Evolutionary conservation across 2,797 vertebrate genomes (phyloP), one percentile per base, ranked within the genome.

Genomic region (Nyctibius grandis): DNA sequence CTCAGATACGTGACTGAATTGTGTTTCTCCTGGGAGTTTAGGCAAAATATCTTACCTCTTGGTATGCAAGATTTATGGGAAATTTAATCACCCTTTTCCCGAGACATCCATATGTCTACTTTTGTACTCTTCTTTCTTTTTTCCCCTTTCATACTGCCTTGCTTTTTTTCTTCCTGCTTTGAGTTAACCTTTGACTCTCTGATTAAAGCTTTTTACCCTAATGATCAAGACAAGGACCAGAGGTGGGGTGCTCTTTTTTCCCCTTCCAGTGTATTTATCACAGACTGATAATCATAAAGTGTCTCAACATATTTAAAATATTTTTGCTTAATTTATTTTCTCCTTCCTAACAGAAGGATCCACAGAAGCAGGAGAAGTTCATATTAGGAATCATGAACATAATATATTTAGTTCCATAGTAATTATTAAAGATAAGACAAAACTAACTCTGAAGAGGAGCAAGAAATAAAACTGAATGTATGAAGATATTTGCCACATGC

Each of bases 21-120:
- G 94, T 96, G 93, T 60, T 91, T 48, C 96, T 80, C 77, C 45
- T 68, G 94, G 93, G 96, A 85, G 56, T 88, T 87, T 61, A 82
- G 88, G 85, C 88, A 95, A 94, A 96, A 93, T 80, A 91, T 95
- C 94, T 90, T 87, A 74, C 70, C 59, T 88, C 89, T 95, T 87
- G 95, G 91, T 95, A 90, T 95, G 94, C 83, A 76, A 79, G 96
- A 96, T 97, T 96, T 94, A 95, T 70, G 85, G 85, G 80, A 70
- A 89, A 57, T 85, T 67, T 96, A 96, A 95, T 95, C 91, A 33
- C 86, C 53, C 84, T 91, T 93, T 76, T 96, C 95, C 94, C 96
- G 70, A 94, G 93, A 73, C 85, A 75, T 86, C 86, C 91, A 91
- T 96, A 85, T 68, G 82, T 95, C 81, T 91, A 40, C 67, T 86